Percentiles rank a stretch among this genome's conserved stretches.
These are phyloP conservation scores for Steromphala cineraria DNA, from an alignment of 2,888 invertebrate genomes.

Conservation along the genomic window DNA sequence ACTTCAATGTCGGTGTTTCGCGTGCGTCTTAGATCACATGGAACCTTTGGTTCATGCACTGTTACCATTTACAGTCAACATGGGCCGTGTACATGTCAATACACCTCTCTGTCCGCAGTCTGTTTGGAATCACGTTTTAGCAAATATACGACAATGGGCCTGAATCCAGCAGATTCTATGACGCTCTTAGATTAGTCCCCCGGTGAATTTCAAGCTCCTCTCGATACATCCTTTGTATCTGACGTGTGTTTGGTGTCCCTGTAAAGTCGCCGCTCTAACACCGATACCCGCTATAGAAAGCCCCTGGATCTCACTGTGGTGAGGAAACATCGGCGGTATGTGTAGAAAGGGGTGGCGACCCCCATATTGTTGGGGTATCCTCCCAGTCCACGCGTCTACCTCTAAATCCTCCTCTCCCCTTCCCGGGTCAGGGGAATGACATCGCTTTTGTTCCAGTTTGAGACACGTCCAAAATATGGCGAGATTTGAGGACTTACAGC, in stretches of 20 bases:
- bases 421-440: background rate
- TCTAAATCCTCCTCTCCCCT: background rate
- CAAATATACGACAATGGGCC: slow-evolving; percentile 20
- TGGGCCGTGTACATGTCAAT: background rate
- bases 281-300: background rate
- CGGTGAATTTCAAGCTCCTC: background rate
- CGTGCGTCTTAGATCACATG: background rate
- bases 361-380: background rate
- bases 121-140: slow-evolving; percentile 15
- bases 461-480: background rate
- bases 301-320: too few species aligned
- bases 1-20: background rate
- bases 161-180: background rate
- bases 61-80: background rate
- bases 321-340: too few species aligned
- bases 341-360: background rate
- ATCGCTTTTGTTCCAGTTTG: background rate
- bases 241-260: background rate
- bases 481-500: background rate
- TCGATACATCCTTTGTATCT: slow-evolving; percentile 1
- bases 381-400: background rate
- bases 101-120: background rate
- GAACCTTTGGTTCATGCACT: background rate
- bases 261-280: background rate
- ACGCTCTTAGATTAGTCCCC: background rate